Base-by-base conservation (phyloP, 2,797 vertebrate species). In the Channa striata region DNA sequence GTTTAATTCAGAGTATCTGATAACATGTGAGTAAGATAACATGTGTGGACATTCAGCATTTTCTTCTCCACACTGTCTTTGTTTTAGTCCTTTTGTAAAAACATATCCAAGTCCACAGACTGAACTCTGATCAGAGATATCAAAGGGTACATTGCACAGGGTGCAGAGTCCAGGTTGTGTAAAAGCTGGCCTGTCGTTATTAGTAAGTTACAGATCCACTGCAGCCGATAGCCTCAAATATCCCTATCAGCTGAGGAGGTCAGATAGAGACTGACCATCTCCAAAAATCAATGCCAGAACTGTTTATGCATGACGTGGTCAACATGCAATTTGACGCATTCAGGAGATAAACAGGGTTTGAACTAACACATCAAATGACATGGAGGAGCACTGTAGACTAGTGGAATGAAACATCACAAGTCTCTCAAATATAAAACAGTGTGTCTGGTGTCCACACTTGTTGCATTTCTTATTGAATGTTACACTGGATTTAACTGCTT, bases 151-250 rank as follows among this genome's bases (percentile, higher is more conserved):
- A 66, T 80, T 91, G 84, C 49, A 68, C 82, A 11, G 21, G 13
- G 91, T 83, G 53, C 88, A 91, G 69, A 87, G 93, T 92, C 68
- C 88, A 72, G 56, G 39, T 93, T 93, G 91, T 83, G 91, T 73
- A 94, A 94, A 81, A 59, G 50, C 42, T 59, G 34, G 36, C 77
- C 48, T 21, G 52, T 77, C 30, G 71, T 56, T 63, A 66, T 64
- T 72, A 59, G 61, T 63, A 43, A 68, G 30, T 77, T 63, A 68
- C 47, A 80, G 59, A 63, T 77, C 46, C 39, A 69, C 49, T 42
- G 49, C 46, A 64, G 23, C 48, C 37, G 50, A 20, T 68, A 0
- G 9, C 30, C 60, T 82, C 36, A 79, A 71, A 74, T 21, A 65
- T 0, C 52, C n/a, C 11, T 59, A 57, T 79, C 56, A 76, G 20